Conservation (phyloP, 2,888 invertebrate genomes). For the Nematopogon swammerdamellus region DNA sequence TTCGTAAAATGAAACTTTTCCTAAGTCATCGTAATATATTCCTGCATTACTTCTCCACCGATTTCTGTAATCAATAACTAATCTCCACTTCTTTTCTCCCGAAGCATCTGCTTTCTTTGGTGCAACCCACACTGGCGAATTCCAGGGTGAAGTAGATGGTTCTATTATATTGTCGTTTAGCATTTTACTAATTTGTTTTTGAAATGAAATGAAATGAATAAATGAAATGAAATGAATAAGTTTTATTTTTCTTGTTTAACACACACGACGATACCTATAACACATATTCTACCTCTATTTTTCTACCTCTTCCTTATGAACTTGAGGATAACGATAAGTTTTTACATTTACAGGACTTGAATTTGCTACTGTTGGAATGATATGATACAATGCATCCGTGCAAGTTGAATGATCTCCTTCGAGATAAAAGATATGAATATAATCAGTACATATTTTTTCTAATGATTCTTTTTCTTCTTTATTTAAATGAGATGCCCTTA, state of each 20-base stretch:
- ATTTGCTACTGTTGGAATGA: constrained; percentile 9
- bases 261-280: too few species aligned
- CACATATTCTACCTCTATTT: too few species aligned
- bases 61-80: constrained; percentile 8
- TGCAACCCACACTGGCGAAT: constrained; percentile 12
- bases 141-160: constrained; percentile 12
- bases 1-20: too few species aligned
- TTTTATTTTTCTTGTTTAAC: too few species aligned
- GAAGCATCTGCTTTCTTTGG: constrained; percentile 12
- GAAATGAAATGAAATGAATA: too few species aligned
- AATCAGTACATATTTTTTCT: too few species aligned
- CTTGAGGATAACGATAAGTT: constrained; percentile 11
- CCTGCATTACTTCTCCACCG: constrained; percentile 2
- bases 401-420: constrained; percentile 8
- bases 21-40: too few species aligned
- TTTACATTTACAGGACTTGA: constrained; percentile 9
- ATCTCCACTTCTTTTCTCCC: constrained; percentile 10
- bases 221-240: too few species aligned
- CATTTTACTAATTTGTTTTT: constrained; percentile 10
- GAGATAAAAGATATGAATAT: too few species aligned
- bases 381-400: constrained; percentile 9
- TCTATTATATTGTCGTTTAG: constrained; percentile 11
- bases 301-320: constrained; percentile 11
- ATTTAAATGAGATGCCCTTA: background rate
- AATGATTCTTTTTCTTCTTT: too few species aligned